These are phyloP conservation scores for Acleris laterana DNA, from an alignment of 2,888 invertebrate species.

Conservation along the genomic window DNA sequence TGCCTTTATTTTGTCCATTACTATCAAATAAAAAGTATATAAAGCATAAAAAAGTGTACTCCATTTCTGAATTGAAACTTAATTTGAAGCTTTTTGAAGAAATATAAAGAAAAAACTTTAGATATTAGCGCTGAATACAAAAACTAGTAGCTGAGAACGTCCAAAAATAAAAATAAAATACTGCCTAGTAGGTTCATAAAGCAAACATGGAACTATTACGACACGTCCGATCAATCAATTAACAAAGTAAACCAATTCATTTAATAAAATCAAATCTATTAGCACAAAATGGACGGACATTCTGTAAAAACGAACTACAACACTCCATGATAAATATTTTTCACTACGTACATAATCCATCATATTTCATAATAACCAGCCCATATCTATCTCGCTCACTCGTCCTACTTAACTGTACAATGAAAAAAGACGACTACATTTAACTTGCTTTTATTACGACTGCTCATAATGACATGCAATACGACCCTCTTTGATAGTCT, in stretches of 20 bases:
- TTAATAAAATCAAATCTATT: constrained; percentile 10
- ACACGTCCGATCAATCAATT: constrained; percentile 22
- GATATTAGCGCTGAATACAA: no score
- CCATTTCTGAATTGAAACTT: no score
- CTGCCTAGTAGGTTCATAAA: no score
- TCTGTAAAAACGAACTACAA: constrained; percentile 13
- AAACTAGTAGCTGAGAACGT: no score
- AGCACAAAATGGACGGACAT: constrained; percentile 26
- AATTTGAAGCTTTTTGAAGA: no score
- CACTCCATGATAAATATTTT: constrained; percentile 48
- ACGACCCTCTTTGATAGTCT: constrained; percentile 59
- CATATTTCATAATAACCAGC: constrained; percentile 50
- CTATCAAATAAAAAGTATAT: no score
- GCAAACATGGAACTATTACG: no score
- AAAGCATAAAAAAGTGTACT: no score
- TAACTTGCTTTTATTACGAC: constrained; percentile 45
- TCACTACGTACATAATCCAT: constrained; percentile 52
- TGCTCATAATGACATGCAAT: constrained; percentile 71
- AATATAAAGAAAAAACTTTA: no score
- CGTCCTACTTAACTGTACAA: constrained; percentile 16
- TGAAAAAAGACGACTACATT: constrained; percentile 51
- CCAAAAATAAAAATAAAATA: no score
- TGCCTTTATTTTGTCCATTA: no score
- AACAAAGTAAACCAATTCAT: constrained; percentile 20
- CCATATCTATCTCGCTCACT: constrained; percentile 16